Evolutionary conservation across 2,113 vertebrate species (phyloP).

Genomic region (Tenebrosternarchus preto): DNA sequence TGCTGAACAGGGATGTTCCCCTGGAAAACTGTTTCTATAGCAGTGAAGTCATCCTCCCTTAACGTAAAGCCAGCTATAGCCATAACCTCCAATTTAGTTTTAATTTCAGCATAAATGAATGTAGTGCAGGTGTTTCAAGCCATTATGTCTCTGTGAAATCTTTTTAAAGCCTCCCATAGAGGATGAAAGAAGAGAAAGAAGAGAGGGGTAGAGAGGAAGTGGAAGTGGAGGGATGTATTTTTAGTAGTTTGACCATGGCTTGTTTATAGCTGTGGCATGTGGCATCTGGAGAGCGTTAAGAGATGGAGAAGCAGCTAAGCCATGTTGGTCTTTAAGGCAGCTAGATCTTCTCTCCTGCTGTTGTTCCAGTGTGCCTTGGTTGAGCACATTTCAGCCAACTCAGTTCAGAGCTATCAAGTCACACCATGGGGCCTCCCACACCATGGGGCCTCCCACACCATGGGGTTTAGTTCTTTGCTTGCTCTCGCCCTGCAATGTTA

Average conservation of each 20-base stretch:
- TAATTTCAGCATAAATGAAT: not conserved
- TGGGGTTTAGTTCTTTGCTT: not conserved
- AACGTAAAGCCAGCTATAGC: conserved; percentile 11
- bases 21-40: not conserved
- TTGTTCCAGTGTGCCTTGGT: not conserved
- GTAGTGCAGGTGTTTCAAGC: not conserved
- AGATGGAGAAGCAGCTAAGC: conserved; percentile 20
- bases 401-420: not conserved
- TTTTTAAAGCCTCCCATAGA: conserved; percentile 28
- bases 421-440: not conserved
- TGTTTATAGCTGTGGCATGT: conserved; percentile 23
- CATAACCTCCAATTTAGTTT: conserved; percentile 4
- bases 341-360: not conserved
- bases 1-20: not conserved
- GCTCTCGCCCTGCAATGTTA: not conserved
- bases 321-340: not conserved
- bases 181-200: conserved; percentile 35
- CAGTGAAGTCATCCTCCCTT: not conserved
- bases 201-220: conserved; percentile 22
- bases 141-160: conserved; percentile 1
- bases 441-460: not conserved
- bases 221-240: conserved; percentile 33
- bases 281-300: conserved; percentile 10
- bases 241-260: conserved; percentile 51
- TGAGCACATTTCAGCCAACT: not conserved